Base-by-base conservation (phyloP, 2,888 invertebrate genomes). In the Hirtodrosophila confusa region DNA sequence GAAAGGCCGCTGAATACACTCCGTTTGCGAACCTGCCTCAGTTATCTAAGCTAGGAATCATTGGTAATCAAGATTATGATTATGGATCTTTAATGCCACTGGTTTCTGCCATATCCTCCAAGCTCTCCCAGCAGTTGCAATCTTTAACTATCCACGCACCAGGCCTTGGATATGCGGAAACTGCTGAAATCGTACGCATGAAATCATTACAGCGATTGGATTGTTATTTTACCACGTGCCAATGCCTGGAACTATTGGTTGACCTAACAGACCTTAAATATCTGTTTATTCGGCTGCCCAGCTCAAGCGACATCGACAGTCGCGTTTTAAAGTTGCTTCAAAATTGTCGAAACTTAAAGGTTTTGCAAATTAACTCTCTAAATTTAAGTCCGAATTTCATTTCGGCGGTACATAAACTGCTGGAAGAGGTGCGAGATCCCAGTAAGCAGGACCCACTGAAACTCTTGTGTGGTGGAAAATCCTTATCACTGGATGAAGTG, bases 91-190 rank as follows among this genome's bases (percentile, higher is more conserved):
- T 68, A 3, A 39, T 68, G 44, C 68, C 68, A 8, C 9, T 68
- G 29, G 1, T 68, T 12, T 2, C 36, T 4, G 61, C 69, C 7
- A 9, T 68, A 7, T 29, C 53, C 4, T 11, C 35, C 4, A 68
- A 40, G 1, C 48, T 43, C 0, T 45, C 66, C 9, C 33, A 50
- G 7, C 60, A 61, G 11, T 53, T 68, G 12, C 31, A 8, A 3
- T 27, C 39, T 8, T 33, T 68, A n/a, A 54, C 53, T 4, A 49
- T 68, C 3, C 40, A 53, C 17, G 35, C 43, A 4, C 35, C 61
- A 10, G 48, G 61, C 4, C 24, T 68, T 3, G 48, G 48, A 3
- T 68, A 68, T 8, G 17, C 7, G 3, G 68, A 68, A 36, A 48
- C 69, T 3, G 23, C 10, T 4, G 9, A 61, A 54, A 68, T 68